Evolutionary conservation across 2,888 invertebrate genomes (phyloP), one percentile per base, ranked within the genome.

Genomic region (Tigriopus californicus): DNA sequence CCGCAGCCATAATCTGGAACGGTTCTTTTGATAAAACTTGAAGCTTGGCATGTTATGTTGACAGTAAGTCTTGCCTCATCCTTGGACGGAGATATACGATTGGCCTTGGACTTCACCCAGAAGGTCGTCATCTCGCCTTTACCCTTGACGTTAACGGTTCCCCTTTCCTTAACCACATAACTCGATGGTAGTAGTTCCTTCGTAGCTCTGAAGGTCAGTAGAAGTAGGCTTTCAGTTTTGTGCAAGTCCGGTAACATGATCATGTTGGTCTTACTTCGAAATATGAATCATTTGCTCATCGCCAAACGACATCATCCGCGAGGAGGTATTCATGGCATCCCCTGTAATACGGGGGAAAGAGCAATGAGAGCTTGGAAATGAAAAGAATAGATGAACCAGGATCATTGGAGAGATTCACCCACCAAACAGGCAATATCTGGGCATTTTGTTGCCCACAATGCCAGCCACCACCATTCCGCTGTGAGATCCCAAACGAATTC

Each of bases 401-500:
- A 1, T 15, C 11, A 2, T 20, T 24, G 10, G 25, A 24, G 11
- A 5, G 2, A 6, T 13, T 52, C 11, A 24, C 55, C 63, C 62
- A 1, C 64, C 63, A 56, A 63, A 63, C 33, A 64, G 62, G 51
- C 64, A 64, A 61, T 83, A 84, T 18, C 75, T 66, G 0, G 91
- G 91, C 90, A 92, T 91, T 74, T 91, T 92, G 8, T 91, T 73
- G 0, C 92, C 92, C 0, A 92, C 90, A 41, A 92, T 89, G 0
- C 92, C 92, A 0, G 91, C 91, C 0, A 91, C 90, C 0, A 91
- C 90, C 0, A 87, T 84, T 0, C 91, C 91, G 0, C 87, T 86
- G 70, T 91, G 90, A 2, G 90, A 83, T 0, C 91, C 90, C 1
- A 89, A 84, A 2, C 56, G 13, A 15, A 56, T 56, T 25, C 44